Evolutionary conservation across 2,113 vertebrate genomes (phyloP).

Genomic region (Clarias batrachus): DNA sequence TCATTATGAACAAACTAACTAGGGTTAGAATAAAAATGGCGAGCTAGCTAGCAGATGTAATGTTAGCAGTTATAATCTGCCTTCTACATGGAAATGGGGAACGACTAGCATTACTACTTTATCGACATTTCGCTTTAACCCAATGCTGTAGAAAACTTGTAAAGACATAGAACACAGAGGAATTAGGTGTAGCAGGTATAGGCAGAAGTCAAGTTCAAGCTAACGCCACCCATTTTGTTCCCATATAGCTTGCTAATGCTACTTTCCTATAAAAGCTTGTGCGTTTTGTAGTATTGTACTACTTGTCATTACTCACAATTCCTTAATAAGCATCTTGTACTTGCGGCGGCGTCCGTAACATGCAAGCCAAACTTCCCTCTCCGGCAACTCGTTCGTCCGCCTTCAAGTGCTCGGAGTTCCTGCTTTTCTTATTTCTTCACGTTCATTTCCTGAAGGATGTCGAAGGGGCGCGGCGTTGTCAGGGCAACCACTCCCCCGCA

Average conservation of each 20-base stretch:
- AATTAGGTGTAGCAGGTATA: neutral
- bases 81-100: neutral
- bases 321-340: constrained; percentile 66
- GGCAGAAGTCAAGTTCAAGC: neutral
- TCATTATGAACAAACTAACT: neutral
- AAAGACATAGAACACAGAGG: neutral
- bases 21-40: neutral
- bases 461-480: constrained; percentile 58
- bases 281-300: neutral
- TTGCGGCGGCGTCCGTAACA: neutral
- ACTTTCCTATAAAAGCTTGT: neutral
- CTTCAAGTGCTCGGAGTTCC: constrained; percentile 33
- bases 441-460: constrained; percentile 68
- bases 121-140: neutral
- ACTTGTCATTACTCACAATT: constrained; percentile 68
- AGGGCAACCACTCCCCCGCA: constrained; percentile 47
- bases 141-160: neutral
- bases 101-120: too few species aligned
- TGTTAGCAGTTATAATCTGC: neutral
- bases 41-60: neutral
- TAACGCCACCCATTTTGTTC: neutral
- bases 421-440: constrained; percentile 36
- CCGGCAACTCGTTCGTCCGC: neutral
- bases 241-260: neutral
- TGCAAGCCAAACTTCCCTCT: neutral